Base-by-base conservation (phyloP, 2,797 vertebrate species). In the Diceros bicornis region DNA sequence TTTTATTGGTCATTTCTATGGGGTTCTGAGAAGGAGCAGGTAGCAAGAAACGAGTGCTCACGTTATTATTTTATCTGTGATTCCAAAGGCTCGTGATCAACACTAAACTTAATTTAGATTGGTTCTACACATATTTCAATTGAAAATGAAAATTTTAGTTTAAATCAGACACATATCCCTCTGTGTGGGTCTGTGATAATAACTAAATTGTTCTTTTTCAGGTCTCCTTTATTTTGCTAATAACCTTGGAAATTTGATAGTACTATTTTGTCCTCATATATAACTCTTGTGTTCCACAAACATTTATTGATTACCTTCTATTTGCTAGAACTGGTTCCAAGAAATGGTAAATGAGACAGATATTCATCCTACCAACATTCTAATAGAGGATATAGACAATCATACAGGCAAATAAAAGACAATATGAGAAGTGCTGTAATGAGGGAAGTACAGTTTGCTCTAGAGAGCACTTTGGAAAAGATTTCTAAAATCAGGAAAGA, bases 271-370 rank as follows among this genome's bases (percentile, higher is more conserved):
- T 93, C 34, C 17, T 44, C 16, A 74, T 59, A 72, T 29, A 66
- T 68, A 55, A 1, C 0, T 77, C 52, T 78, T 88, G 17, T 82
- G 47, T 91, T 78, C 25, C 20, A 61, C 34, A 88, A 52, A 62
- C 68, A 14, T 47, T 90, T 88, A 78, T 84, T 23, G n/a, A 25
- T 84, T 91, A 88, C 5, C 7, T 59, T 74, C 34, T 74, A 68
- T 5, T 66, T 91, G n/a, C 14, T 8, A 62, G 25, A 78, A 91
- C 9, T 91, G 37, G 27, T 78, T 88, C 41, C 34, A 68, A 82
- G 11, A 84, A 88, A 91, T 91, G 8, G 13, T 44, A 79, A 95
- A 77, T 64, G n/a, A 94, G 23, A 74, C 7, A 90, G 7, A 68
- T 74, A 21, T 11, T 7, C 7, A n/a, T n/a, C 62, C 47, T 50